A percentile compares a stretch with the other conserved stretches of the same genome.
These are phyloP conservation scores for Corythaixoides concolor DNA, from an alignment of 2,113 vertebrate species.

Conservation along the genomic window DNA sequence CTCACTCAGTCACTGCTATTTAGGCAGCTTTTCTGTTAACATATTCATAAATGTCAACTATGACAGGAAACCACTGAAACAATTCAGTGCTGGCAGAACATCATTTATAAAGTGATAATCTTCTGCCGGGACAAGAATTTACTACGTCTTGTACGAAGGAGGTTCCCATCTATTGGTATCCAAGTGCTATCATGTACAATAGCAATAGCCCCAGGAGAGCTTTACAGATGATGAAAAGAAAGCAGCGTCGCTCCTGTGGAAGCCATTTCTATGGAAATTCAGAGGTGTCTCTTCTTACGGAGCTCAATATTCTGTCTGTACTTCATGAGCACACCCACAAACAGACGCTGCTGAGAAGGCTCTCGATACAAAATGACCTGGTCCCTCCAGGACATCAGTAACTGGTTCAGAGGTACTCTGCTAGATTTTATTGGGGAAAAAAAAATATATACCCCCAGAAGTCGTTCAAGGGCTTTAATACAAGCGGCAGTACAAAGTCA, in stretches of 20 bases:
- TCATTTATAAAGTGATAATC: not conserved
- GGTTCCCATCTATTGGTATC: not conserved
- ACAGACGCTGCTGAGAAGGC: not conserved
- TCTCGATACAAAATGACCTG: not conserved
- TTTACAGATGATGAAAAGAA: not conserved
- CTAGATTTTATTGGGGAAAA: not conserved
- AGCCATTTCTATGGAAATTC: not conserved
- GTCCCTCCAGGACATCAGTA: not conserved
- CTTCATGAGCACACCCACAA: not conserved
- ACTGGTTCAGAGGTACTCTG: conserved; percentile 32
- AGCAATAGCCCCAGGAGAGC: not conserved
- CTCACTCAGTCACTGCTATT: not conserved
- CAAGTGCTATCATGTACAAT: not conserved
- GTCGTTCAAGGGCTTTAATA: not conserved
- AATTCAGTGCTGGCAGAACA: not conserved
- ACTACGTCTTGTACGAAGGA: not conserved
- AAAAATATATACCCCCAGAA: not conserved
- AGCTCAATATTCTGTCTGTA: not conserved
- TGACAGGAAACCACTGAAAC: not conserved
- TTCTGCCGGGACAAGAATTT: not conserved
- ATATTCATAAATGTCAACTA: not conserved
- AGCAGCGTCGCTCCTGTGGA: not conserved
- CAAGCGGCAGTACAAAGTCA: conserved; percentile 5
- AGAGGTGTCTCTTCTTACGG: not conserved
- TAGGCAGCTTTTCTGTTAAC: conserved; percentile 11